These are phyloP conservation scores for Hafferia zeledoni DNA, from an alignment of 2,797 vertebrate genomes.

Conservation along the genomic window DNA sequence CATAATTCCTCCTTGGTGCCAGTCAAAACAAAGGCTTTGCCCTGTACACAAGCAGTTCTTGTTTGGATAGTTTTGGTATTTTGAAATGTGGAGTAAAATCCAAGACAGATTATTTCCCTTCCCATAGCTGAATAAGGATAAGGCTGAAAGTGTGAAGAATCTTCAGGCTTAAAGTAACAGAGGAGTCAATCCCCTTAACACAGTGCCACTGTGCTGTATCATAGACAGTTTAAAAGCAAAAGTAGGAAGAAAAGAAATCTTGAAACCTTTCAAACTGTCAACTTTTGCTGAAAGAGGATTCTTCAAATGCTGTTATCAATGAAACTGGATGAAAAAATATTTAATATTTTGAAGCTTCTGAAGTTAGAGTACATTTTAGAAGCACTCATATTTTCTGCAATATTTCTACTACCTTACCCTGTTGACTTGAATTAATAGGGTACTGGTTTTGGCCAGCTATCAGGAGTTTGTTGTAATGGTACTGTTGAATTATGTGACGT, in stretches of 20 bases:
- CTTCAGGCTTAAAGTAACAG: not conserved
- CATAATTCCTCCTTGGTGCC: slow-evolving; percentile 33
- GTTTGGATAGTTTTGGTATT: slow-evolving; percentile 56
- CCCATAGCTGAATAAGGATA: not conserved
- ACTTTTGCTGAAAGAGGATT: not conserved
- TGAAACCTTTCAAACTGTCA: not conserved
- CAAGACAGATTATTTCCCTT: slow-evolving; percentile 31
- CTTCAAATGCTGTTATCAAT: not conserved
- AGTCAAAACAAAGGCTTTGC: slow-evolving; percentile 62
- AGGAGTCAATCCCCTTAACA: not conserved
- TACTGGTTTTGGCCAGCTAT: not conserved
- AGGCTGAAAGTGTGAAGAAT: not conserved
- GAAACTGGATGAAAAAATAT: not conserved
- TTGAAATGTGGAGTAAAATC: slow-evolving; percentile 61
- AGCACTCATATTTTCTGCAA: not conserved
- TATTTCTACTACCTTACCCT: not conserved
- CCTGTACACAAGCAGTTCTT: slow-evolving; percentile 57
- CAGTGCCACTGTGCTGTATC: not conserved
- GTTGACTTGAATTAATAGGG: not conserved
- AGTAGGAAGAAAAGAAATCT: not conserved
- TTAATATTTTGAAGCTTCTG: not conserved
- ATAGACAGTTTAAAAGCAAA: not conserved
- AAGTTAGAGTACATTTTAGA: not conserved
- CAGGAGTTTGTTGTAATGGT: not conserved
- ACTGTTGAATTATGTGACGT: not conserved